These are phyloP conservation scores for Vanacampus margaritifer DNA, from an alignment of 2,113 vertebrate species.

Conservation along the genomic window DNA sequence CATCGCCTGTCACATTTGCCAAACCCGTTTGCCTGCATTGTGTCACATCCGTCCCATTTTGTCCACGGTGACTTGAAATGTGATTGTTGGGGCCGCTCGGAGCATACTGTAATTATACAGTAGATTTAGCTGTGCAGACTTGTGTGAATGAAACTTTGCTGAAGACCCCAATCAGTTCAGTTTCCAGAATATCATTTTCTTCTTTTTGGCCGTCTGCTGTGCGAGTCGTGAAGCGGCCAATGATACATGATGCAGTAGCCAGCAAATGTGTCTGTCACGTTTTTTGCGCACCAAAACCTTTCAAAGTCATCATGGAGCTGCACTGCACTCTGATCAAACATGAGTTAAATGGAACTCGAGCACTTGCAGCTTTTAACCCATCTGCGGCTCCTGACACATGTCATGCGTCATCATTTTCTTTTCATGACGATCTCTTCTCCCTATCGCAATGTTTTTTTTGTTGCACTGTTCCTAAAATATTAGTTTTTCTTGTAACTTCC, in stretches of 20 bases:
- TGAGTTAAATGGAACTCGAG: slow-evolving; percentile 35
- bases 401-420: slow-evolving; percentile 4
- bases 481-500: slow-evolving; percentile 21
- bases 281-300: slow-evolving; percentile 14
- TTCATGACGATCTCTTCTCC: slow-evolving; percentile 13
- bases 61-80: background rate
- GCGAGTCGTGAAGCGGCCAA: background rate
- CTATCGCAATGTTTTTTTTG: slow-evolving; percentile 34
- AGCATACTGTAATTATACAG: background rate
- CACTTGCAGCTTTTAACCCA: slow-evolving; percentile 36
- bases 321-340: slow-evolving; percentile 31
- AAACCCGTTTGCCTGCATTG: background rate
- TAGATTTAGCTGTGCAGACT: background rate
- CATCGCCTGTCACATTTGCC: background rate
- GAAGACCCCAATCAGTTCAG: background rate
- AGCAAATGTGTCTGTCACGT: slow-evolving; percentile 29
- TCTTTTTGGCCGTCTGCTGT: background rate
- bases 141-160: background rate
- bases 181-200: background rate
- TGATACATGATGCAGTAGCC: background rate
- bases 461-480: slow-evolving; percentile 48
- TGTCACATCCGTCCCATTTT: background rate
- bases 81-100: background rate
- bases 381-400: slow-evolving; percentile 6
- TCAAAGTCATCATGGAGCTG: slow-evolving; percentile 30